Base-by-base conservation (phyloP, 2,797 vertebrate genomes). In the Falco rusticolus region DNA sequence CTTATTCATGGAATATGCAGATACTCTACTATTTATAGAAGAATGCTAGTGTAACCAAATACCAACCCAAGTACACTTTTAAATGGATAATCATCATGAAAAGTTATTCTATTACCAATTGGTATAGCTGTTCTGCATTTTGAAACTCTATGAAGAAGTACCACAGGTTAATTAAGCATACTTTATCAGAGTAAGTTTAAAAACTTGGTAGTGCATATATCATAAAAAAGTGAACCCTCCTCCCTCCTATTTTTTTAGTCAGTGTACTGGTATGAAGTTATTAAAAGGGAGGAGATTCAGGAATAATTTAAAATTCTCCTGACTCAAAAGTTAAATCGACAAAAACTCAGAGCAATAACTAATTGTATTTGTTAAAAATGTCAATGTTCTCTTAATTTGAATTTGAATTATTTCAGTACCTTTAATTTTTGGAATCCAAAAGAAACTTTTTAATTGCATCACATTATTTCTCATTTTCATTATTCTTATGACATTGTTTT, bases 1-100 rank as follows among this genome's bases (percentile, higher is more conserved):
- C 28, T 90, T 63, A 48, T 26, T 88, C n/a, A n/a, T 72, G 41
- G n/a, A 89, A 87, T 85, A 94, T 83, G 70, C 77, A 95, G 43
- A 84, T 82, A 48, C 6, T 69, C 57, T 84, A 13, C 61, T 87
- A 70, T 91, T 94, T 89, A 71, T 84, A 70, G 53, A 50, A 51
- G 25, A 74, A 57, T 13, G 34, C 5, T 54, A 61, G 21, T 53
- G 45, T 51, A 93, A 93, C 85, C 69, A 91, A 64, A 45, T 86
- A 66, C 54, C 31, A 80, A 34, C 19, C 14, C 53, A 69, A 82
- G 37, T 60, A 24, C 18, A 82, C 22, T 11, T 83, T 83, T 83
- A 87, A 96, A 94, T 71, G 50, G 53, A 81, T 69, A 87, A 87
- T 37, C n/a, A 18, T 43, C 54, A n/a, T 74, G 31, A 63, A 89